A percentile compares a stretch with the other conserved stretches of the same genome.
These are phyloP conservation scores for Heteropelma amictum DNA, from an alignment of 2,888 invertebrate genomes.

Conservation along the genomic window DNA sequence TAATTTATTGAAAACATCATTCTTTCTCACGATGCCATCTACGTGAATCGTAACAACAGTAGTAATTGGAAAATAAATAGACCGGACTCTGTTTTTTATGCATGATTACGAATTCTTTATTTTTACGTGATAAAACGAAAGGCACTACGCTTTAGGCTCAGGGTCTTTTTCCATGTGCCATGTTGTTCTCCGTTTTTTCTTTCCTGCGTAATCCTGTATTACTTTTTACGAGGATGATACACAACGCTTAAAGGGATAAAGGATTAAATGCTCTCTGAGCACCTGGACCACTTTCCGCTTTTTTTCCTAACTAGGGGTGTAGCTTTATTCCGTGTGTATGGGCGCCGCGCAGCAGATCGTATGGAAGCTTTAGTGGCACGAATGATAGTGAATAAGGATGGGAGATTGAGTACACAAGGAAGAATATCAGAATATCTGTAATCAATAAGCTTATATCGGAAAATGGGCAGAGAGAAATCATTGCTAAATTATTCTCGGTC, in stretches of 20 bases:
- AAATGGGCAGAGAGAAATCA: background rate
- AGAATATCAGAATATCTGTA: background rate
- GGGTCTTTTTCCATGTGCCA: slow-evolving; percentile 8
- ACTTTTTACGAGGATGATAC: slow-evolving; percentile 78
- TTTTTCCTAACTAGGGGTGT: slow-evolving; percentile 38
- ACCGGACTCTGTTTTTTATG: background rate
- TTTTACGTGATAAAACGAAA: slow-evolving; percentile 8
- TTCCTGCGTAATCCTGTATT: slow-evolving; percentile 69
- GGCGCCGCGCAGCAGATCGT: slow-evolving; percentile 67
- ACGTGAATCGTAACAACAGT: too few species aligned
- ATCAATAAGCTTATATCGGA: slow-evolving; percentile 1
- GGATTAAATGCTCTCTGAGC: slow-evolving; percentile 73
- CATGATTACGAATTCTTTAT: background rate
- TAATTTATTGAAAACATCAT: too few species aligned
- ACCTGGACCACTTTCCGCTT: slow-evolving; percentile 63
- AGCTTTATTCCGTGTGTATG: slow-evolving; percentile 51
- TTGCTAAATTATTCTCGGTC: background rate
- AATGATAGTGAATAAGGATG: slow-evolving; percentile 58
- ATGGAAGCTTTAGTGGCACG: slow-evolving; percentile 62
- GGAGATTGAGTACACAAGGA: slow-evolving; percentile 31
- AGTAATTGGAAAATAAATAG: background rate
- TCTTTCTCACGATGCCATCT: too few species aligned
- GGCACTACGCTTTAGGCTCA: slow-evolving; percentile 51
- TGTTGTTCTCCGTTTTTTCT: slow-evolving; percentile 22
- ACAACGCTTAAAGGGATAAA: slow-evolving; percentile 77